Base-by-base conservation (phyloP, 2,888 invertebrate genomes). In the Nymphalis polychloros region DNA sequence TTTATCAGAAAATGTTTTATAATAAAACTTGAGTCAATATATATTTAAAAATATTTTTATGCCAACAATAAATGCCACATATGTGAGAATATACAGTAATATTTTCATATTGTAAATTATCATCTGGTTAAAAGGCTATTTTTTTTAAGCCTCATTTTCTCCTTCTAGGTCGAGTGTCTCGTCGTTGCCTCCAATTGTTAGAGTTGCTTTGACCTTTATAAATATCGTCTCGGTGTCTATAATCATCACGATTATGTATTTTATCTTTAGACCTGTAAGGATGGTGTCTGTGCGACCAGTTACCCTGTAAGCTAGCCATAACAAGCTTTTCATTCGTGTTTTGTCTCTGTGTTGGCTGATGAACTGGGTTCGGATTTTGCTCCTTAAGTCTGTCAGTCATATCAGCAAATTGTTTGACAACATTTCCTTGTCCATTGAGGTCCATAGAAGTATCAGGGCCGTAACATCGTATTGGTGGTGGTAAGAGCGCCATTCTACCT, bases 231-330 rank as follows among this genome's bases (percentile, higher is more conserved):
- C 79, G 76, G n/a, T 76, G 69, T 47, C 84, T 79, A 19, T 78
- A 83, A n/a, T 86, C 84, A 69, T 85, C 84, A 72, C 74, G 73
- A 62, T 73, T 79, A 27, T 82, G 81, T 10, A 69, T 59, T 69
- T 85, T 84, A 13, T 86, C 88, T 70, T 85, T 85, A 1, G 82
- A 61, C 57, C 85, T 83, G 68, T 90, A 90, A 0, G 91, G 90
- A 71, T 93, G 90, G 73, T 91, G 92, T 68, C 92, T 81, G 64
- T 91, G 87, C 2, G 86, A 80, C 93, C 93, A 93, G 73, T 93
- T 90, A 6, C 93, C 93, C 77, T 92, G 92, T 74, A 93, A 84
- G 72, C 93, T 93, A 13, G 92, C 91, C 69, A 88, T 79, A 13
- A 87, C 85, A 49, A 92, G 75, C 60, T 85, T 84, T 68, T 90